Evolutionary conservation across 2,888 invertebrate genomes (phyloP).

Genomic region (Sphinx pinastri): DNA sequence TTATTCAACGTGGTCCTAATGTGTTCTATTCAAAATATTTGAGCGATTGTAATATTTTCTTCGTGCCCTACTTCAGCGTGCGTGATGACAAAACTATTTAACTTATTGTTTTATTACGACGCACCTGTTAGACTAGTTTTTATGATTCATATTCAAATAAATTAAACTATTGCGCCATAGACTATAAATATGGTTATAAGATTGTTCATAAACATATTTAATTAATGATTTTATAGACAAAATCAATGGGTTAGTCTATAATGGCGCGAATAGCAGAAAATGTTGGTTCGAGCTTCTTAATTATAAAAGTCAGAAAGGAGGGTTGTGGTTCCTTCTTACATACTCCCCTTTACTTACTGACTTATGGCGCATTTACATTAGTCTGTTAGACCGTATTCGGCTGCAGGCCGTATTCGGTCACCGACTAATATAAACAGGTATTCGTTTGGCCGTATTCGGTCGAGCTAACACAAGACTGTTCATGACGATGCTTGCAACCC

Average conservation of each 20-base stretch:
- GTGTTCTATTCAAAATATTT: slow-evolving; percentile 5
- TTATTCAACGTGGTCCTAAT: neutral
- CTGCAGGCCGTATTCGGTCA: no score
- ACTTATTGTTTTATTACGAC: slow-evolving; percentile 17
- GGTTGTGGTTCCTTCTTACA: neutral
- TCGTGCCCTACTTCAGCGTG: slow-evolving; percentile 13
- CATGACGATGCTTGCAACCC: no score
- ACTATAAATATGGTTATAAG: neutral
- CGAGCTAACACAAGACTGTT: no score
- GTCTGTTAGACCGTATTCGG: no score
- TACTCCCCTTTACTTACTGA: neutral
- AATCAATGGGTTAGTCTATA: neutral
- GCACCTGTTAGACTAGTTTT: slow-evolving; percentile 30
- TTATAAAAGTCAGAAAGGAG: neutral
- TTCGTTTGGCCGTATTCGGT: no score
- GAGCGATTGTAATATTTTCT: slow-evolving; percentile 9
- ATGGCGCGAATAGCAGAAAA: slow-evolving; percentile 3
- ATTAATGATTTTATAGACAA: neutral
- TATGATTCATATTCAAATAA: slow-evolving; percentile 14
- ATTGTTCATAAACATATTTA: neutral
- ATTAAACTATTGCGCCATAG: slow-evolving; percentile 13
- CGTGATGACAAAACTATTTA: slow-evolving; percentile 14
- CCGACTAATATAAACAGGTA: no score
- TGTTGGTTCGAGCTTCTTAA: slow-evolving; percentile 23
- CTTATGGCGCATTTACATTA: no score